Evolutionary conservation across 1,140 invertebrate species (phyloP), one percentile per base, ranked within the genome.

Genomic region (Orius laevigatus): DNA sequence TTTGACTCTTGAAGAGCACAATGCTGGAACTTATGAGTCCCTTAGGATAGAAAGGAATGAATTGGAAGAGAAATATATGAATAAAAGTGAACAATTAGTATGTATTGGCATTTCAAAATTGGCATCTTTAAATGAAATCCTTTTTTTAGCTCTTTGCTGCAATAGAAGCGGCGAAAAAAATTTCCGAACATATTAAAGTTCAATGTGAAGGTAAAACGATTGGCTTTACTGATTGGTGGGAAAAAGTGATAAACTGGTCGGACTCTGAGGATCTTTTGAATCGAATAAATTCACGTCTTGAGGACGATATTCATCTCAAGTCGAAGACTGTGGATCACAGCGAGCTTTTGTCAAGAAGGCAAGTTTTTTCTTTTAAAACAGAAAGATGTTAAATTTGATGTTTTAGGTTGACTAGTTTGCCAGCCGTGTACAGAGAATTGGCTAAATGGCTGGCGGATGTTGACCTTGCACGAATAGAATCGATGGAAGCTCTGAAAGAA

Each of bases 41-140:
- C 61, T 78, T 2, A 56, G 2, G 64, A 79, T 11, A 56, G 55
- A 48, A 50, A 67, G 20, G 69, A 76, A 57, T 32, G 59, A 67
- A 4, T 53, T 81, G n/a, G 70, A 73, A 55, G 61, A 69, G 42
- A 72, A 71, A 51, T 83, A 80, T 60, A 61, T 83, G 54, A 58
- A 66, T n/a, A 75, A 71, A 50, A 54, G 45, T 44, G 45, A 51
- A 41, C 15, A 35, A 19, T 25, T 20, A 10, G 39, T 54, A 42
- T 34, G 36, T 32, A 11, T 15, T 8, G 8, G 39, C 9, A 15
- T 9, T 41, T 6, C n/a, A 34, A 9, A 34, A 9, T 34, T n/a
- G 8, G n/a, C 33, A 9, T 34, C 8, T 42, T 42, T 11, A 16
- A 15, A 35, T 35, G 8, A 5, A 19, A 5, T 15, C 41, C 41